Conservation (phyloP, 2,797 vertebrate genomes). For the Girardinus metallicus region DNA sequence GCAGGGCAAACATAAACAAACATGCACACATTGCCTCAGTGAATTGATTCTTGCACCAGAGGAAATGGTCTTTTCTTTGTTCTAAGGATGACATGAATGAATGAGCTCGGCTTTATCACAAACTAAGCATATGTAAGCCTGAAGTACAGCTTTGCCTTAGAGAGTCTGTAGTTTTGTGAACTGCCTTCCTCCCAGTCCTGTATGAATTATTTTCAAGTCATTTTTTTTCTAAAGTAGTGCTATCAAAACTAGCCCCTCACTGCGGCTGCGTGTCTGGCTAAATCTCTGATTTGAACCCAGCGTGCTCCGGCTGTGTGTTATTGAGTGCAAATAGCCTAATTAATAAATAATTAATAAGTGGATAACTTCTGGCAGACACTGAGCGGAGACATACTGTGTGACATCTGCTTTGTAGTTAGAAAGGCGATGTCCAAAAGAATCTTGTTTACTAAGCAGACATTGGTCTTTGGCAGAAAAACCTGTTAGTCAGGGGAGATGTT, state of each 20-base stretch:
- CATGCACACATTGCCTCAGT: background rate
- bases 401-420: constrained; percentile 81
- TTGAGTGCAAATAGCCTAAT: constrained; percentile 60
- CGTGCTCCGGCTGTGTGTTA: constrained; percentile 23
- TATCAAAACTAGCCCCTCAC: constrained; percentile 52
- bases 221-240: constrained; percentile 48
- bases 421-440: constrained; percentile 76
- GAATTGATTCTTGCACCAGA: constrained; percentile 23
- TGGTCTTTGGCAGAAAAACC: constrained; percentile 78
- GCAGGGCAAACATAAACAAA: constrained; percentile 32
- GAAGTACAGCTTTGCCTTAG: constrained; percentile 36
- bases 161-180: constrained; percentile 18
- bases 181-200: constrained; percentile 8
- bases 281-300: constrained; percentile 54
- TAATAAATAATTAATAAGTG: constrained; percentile 74
- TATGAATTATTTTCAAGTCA: constrained; percentile 59
- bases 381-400: constrained; percentile 76
- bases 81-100: constrained; percentile 38
- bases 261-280: constrained; percentile 27
- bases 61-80: constrained; percentile 36
- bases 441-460: constrained; percentile 78
- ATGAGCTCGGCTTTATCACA: constrained; percentile 34
- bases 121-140: constrained; percentile 32
- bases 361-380: constrained; percentile 73
- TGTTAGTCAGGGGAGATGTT: constrained; percentile 79